phyloP scores from a whole-genome alignment of 2,113 vertebrate species.

The Cardinalis cardinalis region DNA sequence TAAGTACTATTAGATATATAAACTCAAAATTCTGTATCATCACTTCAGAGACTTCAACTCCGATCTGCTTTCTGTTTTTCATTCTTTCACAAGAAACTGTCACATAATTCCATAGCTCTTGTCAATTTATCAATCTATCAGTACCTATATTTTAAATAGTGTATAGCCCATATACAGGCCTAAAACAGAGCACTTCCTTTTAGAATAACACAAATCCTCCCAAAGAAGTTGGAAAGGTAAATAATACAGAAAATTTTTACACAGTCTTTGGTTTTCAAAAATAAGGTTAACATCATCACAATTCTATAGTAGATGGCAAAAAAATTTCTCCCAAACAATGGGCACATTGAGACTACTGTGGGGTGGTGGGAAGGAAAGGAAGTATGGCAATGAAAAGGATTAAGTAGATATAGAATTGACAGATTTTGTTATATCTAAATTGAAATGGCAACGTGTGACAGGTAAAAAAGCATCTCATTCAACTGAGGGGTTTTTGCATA shows the following conservation, averaged over 20 bases:
- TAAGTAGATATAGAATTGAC: neutral
- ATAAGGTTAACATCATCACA: neutral
- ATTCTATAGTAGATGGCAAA: neutral
- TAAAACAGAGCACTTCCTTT: neutral
- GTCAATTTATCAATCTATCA: neutral
- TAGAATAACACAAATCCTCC: neutral
- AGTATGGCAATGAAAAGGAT: neutral
- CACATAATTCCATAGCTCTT: neutral
- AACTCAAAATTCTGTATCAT: neutral
- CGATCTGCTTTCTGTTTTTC: constrained; percentile 23
- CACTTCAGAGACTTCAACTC: neutral
- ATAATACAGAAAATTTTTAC: neutral
- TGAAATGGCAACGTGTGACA: neutral
- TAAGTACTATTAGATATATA: neutral
- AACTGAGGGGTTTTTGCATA: rapidly evolving
- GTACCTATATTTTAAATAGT: neutral
- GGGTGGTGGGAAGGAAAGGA: neutral
- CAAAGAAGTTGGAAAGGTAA: neutral
- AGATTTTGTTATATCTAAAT: neutral
- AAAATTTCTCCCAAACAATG: neutral
- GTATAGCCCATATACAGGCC: neutral
- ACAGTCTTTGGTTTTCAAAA: neutral
- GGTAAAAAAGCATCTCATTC: neutral
- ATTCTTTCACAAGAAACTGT: neutral
- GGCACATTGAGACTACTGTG: neutral